Conservation (phyloP, 2,888 invertebrate species). For the Bembecia ichneumoniformis region DNA sequence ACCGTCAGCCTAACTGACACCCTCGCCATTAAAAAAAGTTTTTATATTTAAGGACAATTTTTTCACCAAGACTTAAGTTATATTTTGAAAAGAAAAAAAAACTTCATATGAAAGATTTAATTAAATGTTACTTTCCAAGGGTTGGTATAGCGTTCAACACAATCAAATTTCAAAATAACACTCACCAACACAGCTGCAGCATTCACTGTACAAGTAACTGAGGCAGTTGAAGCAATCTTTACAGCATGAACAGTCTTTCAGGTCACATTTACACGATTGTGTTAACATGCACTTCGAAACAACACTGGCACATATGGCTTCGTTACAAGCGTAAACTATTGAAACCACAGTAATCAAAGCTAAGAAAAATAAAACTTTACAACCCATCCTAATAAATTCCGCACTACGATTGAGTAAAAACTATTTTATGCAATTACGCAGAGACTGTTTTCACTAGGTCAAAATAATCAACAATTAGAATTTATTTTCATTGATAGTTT, state of each 20-base stretch:
- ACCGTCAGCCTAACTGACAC: too few species aligned
- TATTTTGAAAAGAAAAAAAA: too few species aligned
- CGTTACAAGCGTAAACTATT: constrained; percentile 80
- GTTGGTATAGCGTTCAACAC: too few species aligned
- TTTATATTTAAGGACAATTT: too few species aligned
- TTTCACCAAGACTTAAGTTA: too few species aligned
- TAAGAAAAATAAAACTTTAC: constrained; percentile 36
- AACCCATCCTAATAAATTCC: constrained; percentile 30
- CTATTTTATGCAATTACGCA: too few species aligned
- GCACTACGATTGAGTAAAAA: constrained; percentile 10
- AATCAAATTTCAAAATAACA: constrained; percentile 10
- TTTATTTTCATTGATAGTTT: too few species aligned
- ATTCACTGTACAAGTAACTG: constrained; percentile 90
- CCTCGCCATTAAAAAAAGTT: too few species aligned
- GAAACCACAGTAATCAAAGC: constrained; percentile 42
- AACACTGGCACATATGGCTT: constrained; percentile 94
- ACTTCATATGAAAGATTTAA: too few species aligned
- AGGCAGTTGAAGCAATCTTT: constrained; percentile 93
- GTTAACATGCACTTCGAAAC: constrained; percentile 98
- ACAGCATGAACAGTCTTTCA: constrained; percentile 94
- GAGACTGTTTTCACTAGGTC: not conserved
- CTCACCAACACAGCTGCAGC: constrained; percentile 98
- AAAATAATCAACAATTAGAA: not conserved
- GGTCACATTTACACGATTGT: constrained; percentile 95
- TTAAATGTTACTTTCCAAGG: too few species aligned